These are phyloP conservation scores for Tiaroga cobitis DNA, from an alignment of 2,797 vertebrate genomes.

Conservation along the genomic window DNA sequence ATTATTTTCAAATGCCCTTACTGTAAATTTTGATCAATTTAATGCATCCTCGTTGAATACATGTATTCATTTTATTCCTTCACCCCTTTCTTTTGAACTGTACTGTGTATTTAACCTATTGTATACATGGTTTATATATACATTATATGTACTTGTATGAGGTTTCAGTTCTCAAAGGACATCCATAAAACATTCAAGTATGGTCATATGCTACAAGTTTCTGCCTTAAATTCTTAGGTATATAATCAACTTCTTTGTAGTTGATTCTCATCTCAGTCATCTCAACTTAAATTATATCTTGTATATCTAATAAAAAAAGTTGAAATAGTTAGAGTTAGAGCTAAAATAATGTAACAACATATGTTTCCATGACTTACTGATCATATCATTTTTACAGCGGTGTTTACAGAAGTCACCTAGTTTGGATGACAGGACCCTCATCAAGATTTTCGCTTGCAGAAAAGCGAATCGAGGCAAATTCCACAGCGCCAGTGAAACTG, in stretches of 20 bases:
- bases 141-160: neutral
- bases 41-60: neutral
- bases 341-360: neutral
- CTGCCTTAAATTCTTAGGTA: neutral
- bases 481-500: neutral
- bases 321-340: neutral
- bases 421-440: neutral
- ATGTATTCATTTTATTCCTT: neutral
- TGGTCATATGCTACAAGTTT: neutral
- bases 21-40: neutral
- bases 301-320: neutral
- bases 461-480: neutral
- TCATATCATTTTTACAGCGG: neutral
- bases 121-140: neutral
- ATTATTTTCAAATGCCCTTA: neutral
- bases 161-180: slow-evolving; percentile 34
- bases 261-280: no score
- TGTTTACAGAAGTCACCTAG: neutral
- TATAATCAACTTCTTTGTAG: neutral
- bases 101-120: neutral
- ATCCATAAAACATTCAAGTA: neutral
- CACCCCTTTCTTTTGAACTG: neutral
- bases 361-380: neutral
- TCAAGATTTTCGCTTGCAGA: neutral
- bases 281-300: neutral